Percentiles rank a stretch among this genome's conserved stretches.
Evolutionary conservation across 2,113 vertebrate genomes (phyloP).

Genomic region (Rhynchopsitta pachyrhyncha): DNA sequence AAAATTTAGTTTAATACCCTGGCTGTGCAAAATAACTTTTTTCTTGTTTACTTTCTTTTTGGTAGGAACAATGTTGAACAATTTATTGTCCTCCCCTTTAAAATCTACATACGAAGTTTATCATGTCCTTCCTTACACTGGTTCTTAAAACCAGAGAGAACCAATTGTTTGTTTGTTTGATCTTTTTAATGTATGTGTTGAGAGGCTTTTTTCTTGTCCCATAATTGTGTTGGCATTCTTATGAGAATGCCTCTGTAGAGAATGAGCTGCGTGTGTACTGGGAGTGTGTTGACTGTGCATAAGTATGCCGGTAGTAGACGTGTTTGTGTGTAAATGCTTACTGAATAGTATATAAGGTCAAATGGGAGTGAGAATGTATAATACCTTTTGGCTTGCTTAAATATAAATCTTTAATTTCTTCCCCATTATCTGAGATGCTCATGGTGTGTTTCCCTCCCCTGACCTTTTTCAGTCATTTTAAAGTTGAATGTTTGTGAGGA

Average conservation of each 20-base stretch:
- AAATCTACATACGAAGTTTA: not conserved
- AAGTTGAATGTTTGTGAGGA: not conserved
- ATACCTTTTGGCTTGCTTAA: not conserved
- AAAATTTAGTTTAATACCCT: not conserved
- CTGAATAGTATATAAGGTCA: not conserved
- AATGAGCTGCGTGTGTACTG: not conserved
- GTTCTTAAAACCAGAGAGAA: not conserved
- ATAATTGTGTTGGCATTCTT: not conserved
- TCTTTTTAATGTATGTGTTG: not conserved
- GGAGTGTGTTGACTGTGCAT: not conserved
- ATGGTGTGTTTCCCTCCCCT: not conserved
- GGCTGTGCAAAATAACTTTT: not conserved
- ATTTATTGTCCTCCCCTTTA: not conserved
- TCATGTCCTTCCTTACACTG: not conserved
- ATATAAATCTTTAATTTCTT: conserved; percentile 12
- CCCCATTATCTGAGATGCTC: not conserved
- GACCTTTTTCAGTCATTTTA: not conserved
- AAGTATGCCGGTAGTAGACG: not conserved
- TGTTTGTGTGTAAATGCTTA: not conserved
- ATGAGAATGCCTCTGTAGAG: not conserved
- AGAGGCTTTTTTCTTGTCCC: not conserved
- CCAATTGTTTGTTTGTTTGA: not conserved
- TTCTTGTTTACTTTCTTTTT: not conserved
- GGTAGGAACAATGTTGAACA: not conserved
- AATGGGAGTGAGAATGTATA: not conserved